Evolutionary conservation across 2,113 vertebrate genomes (phyloP).

Genomic region (Emydocephalus ijimae): DNA sequence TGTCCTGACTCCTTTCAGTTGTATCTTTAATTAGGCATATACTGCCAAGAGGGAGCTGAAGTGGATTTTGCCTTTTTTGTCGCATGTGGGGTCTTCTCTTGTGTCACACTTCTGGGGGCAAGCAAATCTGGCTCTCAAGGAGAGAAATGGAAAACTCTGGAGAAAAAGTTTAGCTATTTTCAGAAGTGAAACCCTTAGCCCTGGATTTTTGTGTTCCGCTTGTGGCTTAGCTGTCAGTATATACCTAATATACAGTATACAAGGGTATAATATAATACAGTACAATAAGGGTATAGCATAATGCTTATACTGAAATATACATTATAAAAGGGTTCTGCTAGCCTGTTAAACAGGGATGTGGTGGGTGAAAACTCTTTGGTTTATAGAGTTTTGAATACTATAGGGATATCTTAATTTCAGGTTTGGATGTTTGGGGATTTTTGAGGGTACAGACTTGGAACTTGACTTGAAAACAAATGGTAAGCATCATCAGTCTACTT

Average conservation of each 20-base stretch:
- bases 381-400: not conserved
- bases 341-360: not conserved
- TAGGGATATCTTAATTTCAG: not conserved
- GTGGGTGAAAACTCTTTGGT: not conserved
- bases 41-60: not conserved
- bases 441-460: not conserved
- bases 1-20: not conserved
- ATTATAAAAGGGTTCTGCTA: not conserved
- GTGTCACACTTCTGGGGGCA: not conserved
- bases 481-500: not conserved
- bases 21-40: not conserved
- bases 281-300: too few relatives aligned
- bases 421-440: not conserved
- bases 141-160: not conserved
- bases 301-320: too few relatives aligned
- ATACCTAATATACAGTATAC: not conserved
- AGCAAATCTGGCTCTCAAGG: not conserved
- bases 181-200: not conserved
- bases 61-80: not conserved
- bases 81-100: not conserved
- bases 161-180: not conserved
- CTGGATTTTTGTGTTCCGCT: not conserved
- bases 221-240: not conserved
- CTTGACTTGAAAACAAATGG: not conserved
- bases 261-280: not conserved